Base-by-base conservation (phyloP, 1,140 invertebrate species). In the Xylocopa sonorina region DNA sequence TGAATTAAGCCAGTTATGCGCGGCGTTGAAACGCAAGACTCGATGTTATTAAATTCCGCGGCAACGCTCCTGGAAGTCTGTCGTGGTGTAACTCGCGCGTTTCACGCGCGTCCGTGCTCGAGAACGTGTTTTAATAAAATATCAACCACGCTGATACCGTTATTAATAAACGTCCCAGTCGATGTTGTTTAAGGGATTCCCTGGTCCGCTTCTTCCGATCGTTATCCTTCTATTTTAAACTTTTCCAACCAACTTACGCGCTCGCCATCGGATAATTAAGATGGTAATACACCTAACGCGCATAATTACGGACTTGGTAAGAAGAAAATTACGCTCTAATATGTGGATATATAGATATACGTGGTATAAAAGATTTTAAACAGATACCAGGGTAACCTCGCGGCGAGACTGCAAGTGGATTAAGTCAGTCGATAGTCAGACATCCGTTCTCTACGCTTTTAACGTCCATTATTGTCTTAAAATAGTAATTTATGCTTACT, bases 31-130 rank as follows among this genome's bases (percentile, higher is more conserved):
- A 57, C 9, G 24, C 32, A 27, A 50, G 16, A 29, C 46, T 72
- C 24, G 12, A 18, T 60, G 29, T 46, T 58, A 58, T 72, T 46
- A 58, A 58, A 72, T 46, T 58, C 27, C 68, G 27, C 5, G 38
- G 41, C 12, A 32, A 4, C 18, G 29, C 64, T n/a, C 38, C 9
- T 51, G 32, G 64, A 53, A 67, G 5, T 46, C 5, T 32, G 7
- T n/a, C n/a, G n/a, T 4, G 53, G n/a, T 18, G 50, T 21, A 5
- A n/a, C 38, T 10, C 16, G 24, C 14, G 6, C 24, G 38, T 27
- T 53, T 53, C 21, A 7, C 27, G 14, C 16, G 24, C 14, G 9
- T 41, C 41, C 18, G 51, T 64, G 51, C 24, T 53, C 10, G 10
- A 16, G 43, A 24, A n/a, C 29, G 32, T 12, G 24, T 50, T 68